These are phyloP conservation scores for Clamator glandarius DNA, from an alignment of 2,797 vertebrate species.

Conservation along the genomic window DNA sequence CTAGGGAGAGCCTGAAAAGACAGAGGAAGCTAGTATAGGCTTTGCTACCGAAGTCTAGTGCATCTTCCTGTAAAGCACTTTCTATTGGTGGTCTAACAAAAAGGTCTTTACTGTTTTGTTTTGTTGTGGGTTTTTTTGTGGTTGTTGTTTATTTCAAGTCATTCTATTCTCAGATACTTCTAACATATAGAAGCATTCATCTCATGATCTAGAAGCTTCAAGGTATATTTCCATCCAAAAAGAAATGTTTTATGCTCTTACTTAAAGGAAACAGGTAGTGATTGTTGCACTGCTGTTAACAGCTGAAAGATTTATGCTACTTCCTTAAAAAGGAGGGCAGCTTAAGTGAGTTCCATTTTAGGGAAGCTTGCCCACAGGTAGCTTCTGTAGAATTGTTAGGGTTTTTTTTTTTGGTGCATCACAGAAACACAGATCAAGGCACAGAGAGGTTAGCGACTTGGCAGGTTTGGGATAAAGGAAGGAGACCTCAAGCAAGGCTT, in stretches of 20 bases:
- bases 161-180: neutral
- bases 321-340: neutral
- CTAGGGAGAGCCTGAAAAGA: neutral
- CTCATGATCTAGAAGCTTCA: neutral
- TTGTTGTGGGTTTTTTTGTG: no score
- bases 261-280: neutral
- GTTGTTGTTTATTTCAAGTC: neutral
- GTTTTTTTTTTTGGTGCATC: neutral
- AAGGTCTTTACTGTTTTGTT: neutral
- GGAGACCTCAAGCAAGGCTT: neutral
- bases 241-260: neutral
- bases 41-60: neutral
- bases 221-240: neutral
- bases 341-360: neutral
- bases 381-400: neutral
- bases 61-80: neutral
- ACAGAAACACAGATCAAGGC: neutral
- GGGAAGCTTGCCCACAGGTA: neutral
- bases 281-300: neutral
- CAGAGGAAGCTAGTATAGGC: fast-evolving
- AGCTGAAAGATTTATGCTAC: neutral
- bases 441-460: neutral
- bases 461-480: neutral
- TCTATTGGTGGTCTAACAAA: neutral
- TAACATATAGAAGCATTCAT: neutral